A percentile compares a stretch with the other conserved stretches of the same genome.
These are phyloP conservation scores for Chloroceryle aenea DNA, from an alignment of 2,113 vertebrate genomes.

Conservation along the genomic window DNA sequence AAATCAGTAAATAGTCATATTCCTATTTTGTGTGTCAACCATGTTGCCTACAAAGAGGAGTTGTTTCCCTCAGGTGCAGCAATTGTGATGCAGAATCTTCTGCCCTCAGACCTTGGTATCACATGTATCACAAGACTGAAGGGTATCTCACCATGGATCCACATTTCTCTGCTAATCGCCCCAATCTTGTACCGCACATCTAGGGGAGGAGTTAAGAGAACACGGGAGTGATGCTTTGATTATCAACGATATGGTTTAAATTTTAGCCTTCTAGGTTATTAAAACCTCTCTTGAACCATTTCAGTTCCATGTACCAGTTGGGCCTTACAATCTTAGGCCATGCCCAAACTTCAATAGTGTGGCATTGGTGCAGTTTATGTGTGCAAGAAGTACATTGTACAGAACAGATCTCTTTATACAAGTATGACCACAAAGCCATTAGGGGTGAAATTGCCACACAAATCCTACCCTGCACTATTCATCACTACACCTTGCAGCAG, in stretches of 20 bases:
- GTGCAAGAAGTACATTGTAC: neutral
- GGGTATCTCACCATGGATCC: neutral
- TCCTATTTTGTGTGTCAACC: neutral
- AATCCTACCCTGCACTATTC: neutral
- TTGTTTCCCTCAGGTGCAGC: neutral
- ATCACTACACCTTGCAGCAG: neutral
- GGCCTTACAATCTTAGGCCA: neutral
- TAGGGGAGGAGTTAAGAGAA: neutral
- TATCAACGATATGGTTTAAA: neutral
- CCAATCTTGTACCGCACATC: neutral
- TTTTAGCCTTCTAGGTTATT: neutral
- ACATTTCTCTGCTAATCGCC: neutral
- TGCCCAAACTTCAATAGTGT: neutral
- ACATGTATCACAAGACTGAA: neutral
- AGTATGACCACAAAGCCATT: neutral
- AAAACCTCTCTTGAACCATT: neutral
- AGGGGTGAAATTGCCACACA: neutral
- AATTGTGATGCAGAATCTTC: neutral
- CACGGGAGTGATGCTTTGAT: neutral
- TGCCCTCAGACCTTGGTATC: neutral
- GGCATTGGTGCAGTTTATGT: neutral
- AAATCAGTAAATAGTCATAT: neutral
- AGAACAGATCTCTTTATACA: neutral
- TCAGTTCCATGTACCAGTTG: neutral
- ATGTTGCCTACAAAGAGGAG: neutral